These are phyloP conservation scores for Sturnira hondurensis DNA, from an alignment of 2,113 vertebrate species.

Conservation along the genomic window DNA sequence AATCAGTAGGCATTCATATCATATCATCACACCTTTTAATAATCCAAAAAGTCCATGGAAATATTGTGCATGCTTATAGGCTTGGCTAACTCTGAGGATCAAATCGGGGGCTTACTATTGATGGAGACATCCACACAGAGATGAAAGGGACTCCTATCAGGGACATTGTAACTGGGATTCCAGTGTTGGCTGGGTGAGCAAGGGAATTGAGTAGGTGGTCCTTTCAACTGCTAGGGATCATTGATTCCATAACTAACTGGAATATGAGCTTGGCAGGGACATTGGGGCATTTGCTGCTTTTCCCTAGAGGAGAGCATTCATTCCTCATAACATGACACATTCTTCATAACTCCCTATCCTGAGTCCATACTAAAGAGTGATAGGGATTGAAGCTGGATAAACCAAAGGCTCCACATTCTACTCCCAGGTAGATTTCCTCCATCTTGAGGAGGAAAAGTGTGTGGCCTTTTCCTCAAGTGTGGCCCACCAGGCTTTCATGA, in stretches of 20 bases:
- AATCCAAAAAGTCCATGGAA: not conserved
- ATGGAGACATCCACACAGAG: not conserved
- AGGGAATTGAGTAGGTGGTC: not conserved
- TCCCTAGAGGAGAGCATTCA: not conserved
- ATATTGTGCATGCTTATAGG: not conserved
- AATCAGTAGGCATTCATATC: not conserved
- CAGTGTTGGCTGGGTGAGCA: not conserved
- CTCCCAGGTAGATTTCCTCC: not conserved
- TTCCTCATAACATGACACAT: too few relatives aligned
- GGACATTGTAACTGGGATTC: not conserved
- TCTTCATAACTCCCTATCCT: not conserved
- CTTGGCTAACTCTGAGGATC: not conserved
- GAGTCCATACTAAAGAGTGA: not conserved
- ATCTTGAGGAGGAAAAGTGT: too few relatives aligned
- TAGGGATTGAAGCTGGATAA: not conserved
- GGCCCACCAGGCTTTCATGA: not conserved
- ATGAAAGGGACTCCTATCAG: not conserved
- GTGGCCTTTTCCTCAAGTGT: too few relatives aligned
- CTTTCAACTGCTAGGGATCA: not conserved
- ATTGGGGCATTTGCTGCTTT: not conserved
- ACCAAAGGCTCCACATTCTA: not conserved
- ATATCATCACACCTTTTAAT: not conserved
- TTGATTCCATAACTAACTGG: not conserved
- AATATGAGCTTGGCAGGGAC: not conserved
- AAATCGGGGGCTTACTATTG: not conserved